phyloP scores from a whole-genome alignment of 1,140 invertebrate genomes.

The Halictus rubicundus region DNA sequence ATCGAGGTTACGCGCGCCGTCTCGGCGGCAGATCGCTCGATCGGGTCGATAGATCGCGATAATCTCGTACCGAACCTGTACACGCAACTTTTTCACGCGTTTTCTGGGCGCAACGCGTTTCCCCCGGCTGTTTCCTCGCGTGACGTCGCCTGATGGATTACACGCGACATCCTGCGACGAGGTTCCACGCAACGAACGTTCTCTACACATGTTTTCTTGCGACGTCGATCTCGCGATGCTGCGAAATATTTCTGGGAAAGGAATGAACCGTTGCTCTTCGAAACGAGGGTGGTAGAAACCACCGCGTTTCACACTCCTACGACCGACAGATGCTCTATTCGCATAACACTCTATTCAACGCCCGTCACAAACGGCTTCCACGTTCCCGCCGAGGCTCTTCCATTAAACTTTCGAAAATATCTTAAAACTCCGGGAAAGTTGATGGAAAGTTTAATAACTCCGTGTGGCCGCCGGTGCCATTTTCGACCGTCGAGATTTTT shows the following conservation, averaged over 20 bases:
- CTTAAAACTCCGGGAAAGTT: conserved; percentile 25
- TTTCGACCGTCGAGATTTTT: neutral
- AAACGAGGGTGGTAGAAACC: conserved; percentile 37
- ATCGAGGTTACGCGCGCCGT: conserved; percentile 1
- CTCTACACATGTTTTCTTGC: neutral
- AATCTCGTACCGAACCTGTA: neutral
- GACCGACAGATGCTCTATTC: conserved; percentile 50
- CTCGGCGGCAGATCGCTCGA: neutral
- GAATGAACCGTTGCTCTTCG: conserved; percentile 1
- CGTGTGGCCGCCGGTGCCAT: neutral
- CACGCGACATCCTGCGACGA: neutral
- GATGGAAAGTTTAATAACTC: conserved; percentile 48
- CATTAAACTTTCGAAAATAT: conserved; percentile 49
- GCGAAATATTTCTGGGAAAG: conserved; percentile 16
- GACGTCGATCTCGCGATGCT: neutral
- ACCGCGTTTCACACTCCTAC: conserved; percentile 17
- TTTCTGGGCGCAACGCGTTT: neutral
- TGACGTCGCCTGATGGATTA: neutral
- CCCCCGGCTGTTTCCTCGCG: neutral
- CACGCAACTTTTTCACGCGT: neutral
- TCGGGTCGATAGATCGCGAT: neutral
- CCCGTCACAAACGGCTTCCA: conserved; percentile 28
- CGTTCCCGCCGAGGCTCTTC: conserved; percentile 36
- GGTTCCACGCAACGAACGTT: neutral
- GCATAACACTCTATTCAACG: conserved; percentile 45